Base-by-base conservation (phyloP, 2,797 vertebrate genomes). In the Pseudochaenichthys georgianus region DNA sequence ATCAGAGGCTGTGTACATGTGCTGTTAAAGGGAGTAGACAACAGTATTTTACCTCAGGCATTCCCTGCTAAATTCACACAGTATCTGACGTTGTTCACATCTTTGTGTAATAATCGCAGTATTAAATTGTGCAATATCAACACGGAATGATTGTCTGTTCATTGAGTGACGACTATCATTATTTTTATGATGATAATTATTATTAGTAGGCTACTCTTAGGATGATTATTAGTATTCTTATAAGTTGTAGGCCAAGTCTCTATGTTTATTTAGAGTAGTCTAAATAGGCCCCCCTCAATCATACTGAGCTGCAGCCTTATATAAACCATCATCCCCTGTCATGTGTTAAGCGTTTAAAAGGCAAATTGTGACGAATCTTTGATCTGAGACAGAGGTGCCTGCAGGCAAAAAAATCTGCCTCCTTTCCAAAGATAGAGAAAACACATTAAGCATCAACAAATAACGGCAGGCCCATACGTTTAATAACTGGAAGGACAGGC, bases 101-200 rank as follows among this genome's bases (percentile, higher is more conserved):
- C 84, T 92, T 90, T 92, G 92, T 93, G 89, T 89, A 85, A 91
- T 89, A 84, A 89, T 89, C 87, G 84, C 93, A 93, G 91, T 92
- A 94, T 94, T 94, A 93, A 94, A 93, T 93, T 92, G 94, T 93
- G 92, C 93, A 93, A 94, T 93, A 93, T 89, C 89, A 88, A 88
- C 83, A 86, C 85, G 71, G 80, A 82, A 80, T 89, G 69, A 79
- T 43, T 87, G 88, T 90, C 87, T 89, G 84, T 91, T 92, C 73
- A 85, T 91, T 93, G 86, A 89, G 72, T 89, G 64, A 10, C 63
- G 71, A 62, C 81, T 71, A 41, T 74, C 31, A 72, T 61, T 15
- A 52, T 64, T 41, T 50, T 70, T 2, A 61, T 46, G 15, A 41
- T 50, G 3, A 58, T 23, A 12, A 55, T 55, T 60, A 51, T 66